Evolutionary conservation across 2,797 vertebrate genomes (phyloP), one percentile per base, ranked within the genome.

Genomic region (Myotis daubentonii): DNA sequence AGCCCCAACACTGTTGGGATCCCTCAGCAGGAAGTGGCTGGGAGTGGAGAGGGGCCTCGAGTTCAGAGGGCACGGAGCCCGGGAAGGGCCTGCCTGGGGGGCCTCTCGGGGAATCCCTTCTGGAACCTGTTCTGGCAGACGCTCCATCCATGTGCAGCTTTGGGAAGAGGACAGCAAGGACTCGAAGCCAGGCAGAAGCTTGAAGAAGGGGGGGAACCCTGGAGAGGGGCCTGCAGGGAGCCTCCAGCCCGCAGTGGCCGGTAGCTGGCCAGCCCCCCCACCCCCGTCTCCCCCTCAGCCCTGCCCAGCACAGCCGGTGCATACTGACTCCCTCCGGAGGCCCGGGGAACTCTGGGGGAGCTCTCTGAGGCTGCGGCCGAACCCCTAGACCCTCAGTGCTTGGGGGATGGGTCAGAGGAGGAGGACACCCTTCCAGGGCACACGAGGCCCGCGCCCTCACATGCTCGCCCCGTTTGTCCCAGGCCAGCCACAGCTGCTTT

Each of bases 1-100:
- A 9, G 0, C 28, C 53, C 2, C 0, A 16, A n/a, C 53, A 62
- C 13, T 38, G 51, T 0, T 6, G 38, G 38, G 7, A 65, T 23
- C 19, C 41, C 65, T 49, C 0, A 16, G 74, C 44, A 38, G 65
- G 87, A 85, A 44, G 41, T 16, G 6, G n/a, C 3, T 19, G n/a
- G 3, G 20, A 6, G 22, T 5, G 6, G 30, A 23, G 28, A 33
- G 49, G 22, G 4, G 16, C 53, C 0, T 6, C 5, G 47, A 38
- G 47, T 15, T 75, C 30, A 47, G 57, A 0, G 1, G 8, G 4
- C 5, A 15, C 13, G 47, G 13, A 53, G n/a, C 5, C 23, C 0
- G 16, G 71, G 5, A 38, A 38, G 4, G 6, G n/a, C 30, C 30
- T 16, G 6, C 19, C 13, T 36, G 36, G 76, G 4, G 19, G 47